Base-by-base conservation (phyloP, 2,888 invertebrate species). In the Acleris laterana region DNA sequence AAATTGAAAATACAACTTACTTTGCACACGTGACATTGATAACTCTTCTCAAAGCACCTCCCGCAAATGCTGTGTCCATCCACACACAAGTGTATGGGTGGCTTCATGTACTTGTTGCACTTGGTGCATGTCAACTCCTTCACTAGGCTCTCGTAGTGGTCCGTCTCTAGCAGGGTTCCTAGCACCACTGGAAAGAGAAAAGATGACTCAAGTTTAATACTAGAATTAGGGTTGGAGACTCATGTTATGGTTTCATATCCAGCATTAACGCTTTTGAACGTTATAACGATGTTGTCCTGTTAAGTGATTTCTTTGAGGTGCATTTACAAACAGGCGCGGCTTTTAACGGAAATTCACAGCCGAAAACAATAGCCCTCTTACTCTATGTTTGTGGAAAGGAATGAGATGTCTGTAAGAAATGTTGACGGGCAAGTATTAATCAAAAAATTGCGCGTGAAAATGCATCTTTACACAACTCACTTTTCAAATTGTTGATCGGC, bases 51-150 rank as follows among this genome's bases (percentile, higher is more conserved):
- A 57, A 71, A 90, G 72, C 93, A 93, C 0, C 72, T 72, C 1
- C 89, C 89, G 71, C 93, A 93, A 25, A 89, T 75, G 71, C 93
- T 91, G 73, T 93, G 93, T 9, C 93, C 93, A 68, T 93, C 89
- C 70, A 90, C 88, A 55, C 93, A 93, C 5, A 93, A 80, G 66
- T 88, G 87, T 66, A 93, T 90, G 6, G 93, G 93, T 0, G 93
- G 91, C 67, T 88, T 85, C 90, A 93, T 93, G 71, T 93, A 93
- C 51, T 83, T 87, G 69, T 77, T 84, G 77, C 93, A 93, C 77
- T 89, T 89, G 42, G 85, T 86, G 71, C 93, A 93, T 57, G 93
- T 91, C 70, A 93, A 74, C 44, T 93, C 93, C 73, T 88, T 88
- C 70, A 93, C 91, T 60, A 93, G 78, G 68, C 92, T 87, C 74